Base-by-base conservation (phyloP, 2,888 invertebrate genomes). In the Plebejus argus region DNA sequence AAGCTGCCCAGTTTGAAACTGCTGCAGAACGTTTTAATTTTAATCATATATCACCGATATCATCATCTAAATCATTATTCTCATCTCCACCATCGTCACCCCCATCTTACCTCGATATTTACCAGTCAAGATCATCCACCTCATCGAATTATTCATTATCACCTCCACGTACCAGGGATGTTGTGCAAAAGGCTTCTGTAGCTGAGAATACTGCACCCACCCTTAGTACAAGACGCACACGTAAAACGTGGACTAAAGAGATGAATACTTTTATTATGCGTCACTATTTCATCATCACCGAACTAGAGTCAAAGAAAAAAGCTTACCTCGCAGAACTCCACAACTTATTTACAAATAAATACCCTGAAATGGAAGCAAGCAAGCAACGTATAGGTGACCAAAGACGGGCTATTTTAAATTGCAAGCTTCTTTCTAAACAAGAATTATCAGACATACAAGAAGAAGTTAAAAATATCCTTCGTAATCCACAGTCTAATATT, bases 361-460 rank as follows among this genome's bases (percentile, higher is more conserved):
- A 70, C 61, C 78, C 79, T 18, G 33, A 79, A 12, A 79, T 79
- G 78, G 7, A 79, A 20, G 78, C 72, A 15, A 77, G 74, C 58
- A 70, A 76, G 33, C 81, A 81, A 49, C 77, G 79, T 58, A 53
- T 80, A 76, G 81, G 81, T 7, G 78, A 80, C 6, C 80, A 80
- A 76, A 70, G 79, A 45, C 45, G 82, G 35, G 79, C 80, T 3
- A 81, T 81, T 35, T 23, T 79, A 12, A 35, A 78, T 4, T 77
- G 71, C 12, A 79, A 79, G 56, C 20, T 80, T n/a, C 35, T 76
- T 39, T 20, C 76, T 28, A 20, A 15, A 18, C 23, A 15, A 15
- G 49, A 45, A 53, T 49, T 78, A 28, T 3, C 28, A 4, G 1
- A 35, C 4, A 76, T 78, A 10, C n/a, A 72, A 20, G 20, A 53